These are phyloP conservation scores for Zaprionus taronus DNA, from an alignment of 1,140 invertebrate genomes.

Conservation along the genomic window DNA sequence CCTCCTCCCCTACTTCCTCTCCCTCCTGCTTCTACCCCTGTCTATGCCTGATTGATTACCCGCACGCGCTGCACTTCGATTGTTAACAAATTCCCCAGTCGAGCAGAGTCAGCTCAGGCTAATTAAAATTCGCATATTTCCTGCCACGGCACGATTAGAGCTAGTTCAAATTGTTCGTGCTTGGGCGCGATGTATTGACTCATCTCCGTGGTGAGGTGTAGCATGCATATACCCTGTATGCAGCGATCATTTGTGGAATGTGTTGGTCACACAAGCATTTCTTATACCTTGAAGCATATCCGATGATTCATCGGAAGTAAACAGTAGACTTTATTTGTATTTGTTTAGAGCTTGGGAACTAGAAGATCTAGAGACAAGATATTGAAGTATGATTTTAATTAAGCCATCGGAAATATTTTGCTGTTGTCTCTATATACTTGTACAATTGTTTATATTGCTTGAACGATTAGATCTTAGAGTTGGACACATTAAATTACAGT, in stretches of 20 bases:
- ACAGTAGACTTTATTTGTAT: background rate
- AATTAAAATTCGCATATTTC: conserved; percentile 55
- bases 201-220: background rate
- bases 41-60: conserved; percentile 58
- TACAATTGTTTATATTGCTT: background rate
- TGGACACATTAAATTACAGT: background rate
- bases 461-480: background rate
- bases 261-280: background rate
- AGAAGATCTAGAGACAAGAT: background rate
- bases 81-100: conserved; percentile 65
- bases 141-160: background rate
- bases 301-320: background rate
- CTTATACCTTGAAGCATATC: background rate
- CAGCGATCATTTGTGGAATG: background rate
- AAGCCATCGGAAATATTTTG: background rate
- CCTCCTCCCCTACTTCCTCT: background rate
- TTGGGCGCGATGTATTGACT: background rate
- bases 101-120: conserved; percentile 25
- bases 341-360: background rate
- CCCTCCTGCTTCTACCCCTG: background rate
- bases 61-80: conserved; percentile 68
- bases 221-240: background rate
- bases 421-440: too few relatives aligned
- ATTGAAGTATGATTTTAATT: background rate
- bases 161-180: background rate